Evolutionary conservation across 2,888 invertebrate species (phyloP), one percentile per base, ranked within the genome.

Genomic region (Antheraea yamamai): DNA sequence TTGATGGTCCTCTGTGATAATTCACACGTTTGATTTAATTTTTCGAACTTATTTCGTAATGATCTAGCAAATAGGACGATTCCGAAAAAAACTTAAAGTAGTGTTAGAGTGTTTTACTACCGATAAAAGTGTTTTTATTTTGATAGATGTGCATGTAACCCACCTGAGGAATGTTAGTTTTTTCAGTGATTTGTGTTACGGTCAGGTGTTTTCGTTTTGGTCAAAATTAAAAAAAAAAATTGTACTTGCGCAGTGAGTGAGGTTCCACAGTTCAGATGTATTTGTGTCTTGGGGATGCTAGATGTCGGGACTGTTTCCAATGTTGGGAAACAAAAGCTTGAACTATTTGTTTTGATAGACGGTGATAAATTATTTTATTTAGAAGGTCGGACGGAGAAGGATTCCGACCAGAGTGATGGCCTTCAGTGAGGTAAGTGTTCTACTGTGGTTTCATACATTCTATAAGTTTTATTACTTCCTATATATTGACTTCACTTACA

Each of bases 341-440:
- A 94, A 94, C 93, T 94, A 91, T 93, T 94, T 95, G 94, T 95
- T 95, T 95, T 95, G 94, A 92, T 92, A 91, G 88, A 89, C 84
- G 87, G 91, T 89, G 92, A 87, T 90, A 91, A 92, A 85, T 90
- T 89, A 90, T 35, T 70, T 39, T 70, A 91, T 89, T 90, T 87
- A 90, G 88, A 92, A 94, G 95, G 94, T 95, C 91, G 94, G 93
- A 92, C 89, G 92, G 93, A 92, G 93, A 91, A 93, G 92, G 92
- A 95, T 91, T 91, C 93, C 95, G 94, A 95, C 93, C 94, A 90
- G 95, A 96, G 95, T 95, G 90, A 97, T 97, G 97, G 96, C 97
- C 96, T 97, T 96, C 96, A 96, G 96, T 96, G 96, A 97, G 96
- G 97, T 97, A 92, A 95, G 96, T 66, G 64, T 39, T 39, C 51